These are phyloP conservation scores for Pedetes capensis DNA, from an alignment of 2,113 vertebrate genomes.

Conservation along the genomic window DNA sequence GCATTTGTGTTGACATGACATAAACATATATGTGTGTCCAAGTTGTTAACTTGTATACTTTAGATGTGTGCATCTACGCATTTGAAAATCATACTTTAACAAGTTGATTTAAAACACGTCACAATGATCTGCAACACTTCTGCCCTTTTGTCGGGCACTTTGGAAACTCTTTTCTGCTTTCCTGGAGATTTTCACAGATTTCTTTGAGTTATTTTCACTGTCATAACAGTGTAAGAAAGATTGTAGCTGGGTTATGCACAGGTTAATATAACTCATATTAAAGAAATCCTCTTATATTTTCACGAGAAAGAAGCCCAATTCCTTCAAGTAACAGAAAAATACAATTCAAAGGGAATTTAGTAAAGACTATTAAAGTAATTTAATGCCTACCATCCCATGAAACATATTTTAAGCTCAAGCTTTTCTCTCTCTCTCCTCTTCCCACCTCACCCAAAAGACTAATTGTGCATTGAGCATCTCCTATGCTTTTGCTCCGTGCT, in stretches of 20 bases:
- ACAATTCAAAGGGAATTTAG: conserved; percentile 28
- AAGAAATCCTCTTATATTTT: conserved; percentile 43
- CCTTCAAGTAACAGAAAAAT: conserved; percentile 14
- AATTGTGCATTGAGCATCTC: background rate
- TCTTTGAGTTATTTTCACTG: conserved; percentile 25
- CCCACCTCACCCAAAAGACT: no score
- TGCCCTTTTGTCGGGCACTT: background rate
- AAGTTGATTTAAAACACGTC: background rate
- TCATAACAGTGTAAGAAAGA: background rate
- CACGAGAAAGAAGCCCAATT: background rate
- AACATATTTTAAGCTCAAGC: background rate
- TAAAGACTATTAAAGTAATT: conserved; percentile 28
- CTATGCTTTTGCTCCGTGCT: background rate
- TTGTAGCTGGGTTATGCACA: background rate
- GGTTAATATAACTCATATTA: background rate
- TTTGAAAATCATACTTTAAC: background rate
- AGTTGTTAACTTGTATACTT: background rate
- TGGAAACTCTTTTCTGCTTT: background rate
- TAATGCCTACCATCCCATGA: background rate
- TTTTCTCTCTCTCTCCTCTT: background rate
- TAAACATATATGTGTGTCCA: background rate
- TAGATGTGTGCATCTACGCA: background rate
- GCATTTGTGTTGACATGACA: background rate
- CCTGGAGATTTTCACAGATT: background rate
- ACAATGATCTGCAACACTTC: background rate